These are phyloP conservation scores for Pachyseris speciosa DNA, from an alignment of 64 coral and sea anemone species.

Conservation along the genomic window DNA sequence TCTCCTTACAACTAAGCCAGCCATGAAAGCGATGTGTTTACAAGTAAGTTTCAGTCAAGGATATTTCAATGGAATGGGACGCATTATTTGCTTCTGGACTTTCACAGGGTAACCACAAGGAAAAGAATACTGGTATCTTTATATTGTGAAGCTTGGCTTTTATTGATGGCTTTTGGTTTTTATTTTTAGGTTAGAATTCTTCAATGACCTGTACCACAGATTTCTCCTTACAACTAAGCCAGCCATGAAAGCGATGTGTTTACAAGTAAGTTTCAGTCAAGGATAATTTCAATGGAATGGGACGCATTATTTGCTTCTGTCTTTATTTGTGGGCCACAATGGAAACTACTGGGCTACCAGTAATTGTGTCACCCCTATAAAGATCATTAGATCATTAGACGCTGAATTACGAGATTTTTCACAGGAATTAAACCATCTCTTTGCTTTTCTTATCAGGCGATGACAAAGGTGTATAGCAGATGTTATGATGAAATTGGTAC, in stretches of 20 bases:
- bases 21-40: conserved; percentile 99
- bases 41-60: conserved; percentile 65
- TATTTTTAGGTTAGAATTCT: conserved; percentile 88
- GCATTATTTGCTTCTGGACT: background rate
- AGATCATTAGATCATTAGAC: too few species aligned
- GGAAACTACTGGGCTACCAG: too few species aligned
- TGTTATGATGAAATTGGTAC: conserved; percentile 97
- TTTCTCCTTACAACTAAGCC: conserved; percentile 95
- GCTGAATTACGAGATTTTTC: too few species aligned
- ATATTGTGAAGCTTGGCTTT: background rate
- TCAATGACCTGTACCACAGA: conserved; percentile 98
- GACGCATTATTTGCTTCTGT: too few species aligned
- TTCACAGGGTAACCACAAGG: too few species aligned
- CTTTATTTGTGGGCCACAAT: too few species aligned
- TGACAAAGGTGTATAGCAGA: conserved; percentile 98
- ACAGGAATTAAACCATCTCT: too few species aligned
- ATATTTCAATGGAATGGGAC: too few species aligned
- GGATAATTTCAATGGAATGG: background rate
- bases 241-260: conserved; percentile 96
- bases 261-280: conserved; percentile 69
- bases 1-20: conserved; percentile 87
- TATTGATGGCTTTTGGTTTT: background rate
- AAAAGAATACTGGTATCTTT: background rate
- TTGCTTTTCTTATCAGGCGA: conserved; percentile 42
- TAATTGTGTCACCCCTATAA: too few species aligned